phyloP scores from a whole-genome alignment of 2,888 invertebrate genomes.

The Andrena haemorrhoa region DNA sequence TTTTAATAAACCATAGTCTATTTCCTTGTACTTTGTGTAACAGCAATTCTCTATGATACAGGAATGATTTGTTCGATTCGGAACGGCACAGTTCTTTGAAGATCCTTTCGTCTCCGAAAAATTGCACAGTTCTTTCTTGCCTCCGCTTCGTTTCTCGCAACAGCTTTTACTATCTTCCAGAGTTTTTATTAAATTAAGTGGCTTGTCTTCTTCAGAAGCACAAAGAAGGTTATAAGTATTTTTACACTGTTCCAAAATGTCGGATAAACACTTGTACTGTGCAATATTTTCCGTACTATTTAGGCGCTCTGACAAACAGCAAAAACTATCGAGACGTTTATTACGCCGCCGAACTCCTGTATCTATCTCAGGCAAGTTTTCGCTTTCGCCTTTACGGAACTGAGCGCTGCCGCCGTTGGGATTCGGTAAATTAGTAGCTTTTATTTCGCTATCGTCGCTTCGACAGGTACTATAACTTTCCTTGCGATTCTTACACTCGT shows the following conservation, averaged over 20 bases:
- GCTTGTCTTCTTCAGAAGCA: constrained; percentile 51
- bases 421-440: constrained; percentile 37
- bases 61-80: constrained; percentile 62
- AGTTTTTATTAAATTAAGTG: constrained; percentile 60
- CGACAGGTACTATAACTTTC: constrained; percentile 49
- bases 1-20: constrained; percentile 69
- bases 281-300: constrained; percentile 34
- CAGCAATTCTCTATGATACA: constrained; percentile 55
- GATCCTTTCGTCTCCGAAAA: constrained; percentile 33
- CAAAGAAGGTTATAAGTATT: constrained; percentile 36
- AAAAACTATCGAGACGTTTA: constrained; percentile 27
- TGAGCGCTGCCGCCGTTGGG: not conserved
- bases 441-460: constrained; percentile 33
- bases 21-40: constrained; percentile 64
- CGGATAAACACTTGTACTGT: constrained; percentile 30
- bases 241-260: constrained; percentile 47
- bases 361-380: constrained; percentile 28
- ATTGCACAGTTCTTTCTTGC: constrained; percentile 32
- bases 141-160: constrained; percentile 23
- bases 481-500: constrained; percentile 37
- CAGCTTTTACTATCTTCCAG: constrained; percentile 25
- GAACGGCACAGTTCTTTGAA: constrained; percentile 41
- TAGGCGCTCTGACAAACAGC: constrained; percentile 37
- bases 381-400: constrained; percentile 25
- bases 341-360: constrained; percentile 19